These are phyloP conservation scores for Drosophila prosaltans DNA, from an alignment of 1,140 invertebrate genomes.

Conservation along the genomic window DNA sequence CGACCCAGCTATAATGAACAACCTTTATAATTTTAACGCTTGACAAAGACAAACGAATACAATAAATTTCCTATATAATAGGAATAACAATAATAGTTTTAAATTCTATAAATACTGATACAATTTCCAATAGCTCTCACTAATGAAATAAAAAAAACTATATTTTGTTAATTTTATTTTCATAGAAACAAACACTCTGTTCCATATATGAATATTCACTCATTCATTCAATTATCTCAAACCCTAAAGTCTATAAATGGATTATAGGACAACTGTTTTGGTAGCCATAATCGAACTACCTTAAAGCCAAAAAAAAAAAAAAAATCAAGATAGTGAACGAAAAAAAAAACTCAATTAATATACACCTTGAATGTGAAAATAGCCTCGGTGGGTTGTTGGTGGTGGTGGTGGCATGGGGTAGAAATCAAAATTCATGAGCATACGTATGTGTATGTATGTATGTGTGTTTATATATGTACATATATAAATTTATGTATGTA, in stretches of 20 bases:
- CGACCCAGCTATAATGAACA: too few species aligned
- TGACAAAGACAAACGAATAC: too few species aligned
- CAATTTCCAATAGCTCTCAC: too few species aligned
- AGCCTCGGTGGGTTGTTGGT: constrained; percentile 21
- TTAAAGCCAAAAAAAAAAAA: constrained; percentile 34
- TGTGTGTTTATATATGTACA: not conserved
- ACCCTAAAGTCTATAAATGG: constrained; percentile 45
- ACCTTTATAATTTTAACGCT: too few species aligned
- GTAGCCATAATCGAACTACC: constrained; percentile 4
- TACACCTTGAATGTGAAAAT: constrained; percentile 69
- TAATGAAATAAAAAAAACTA: too few species aligned
- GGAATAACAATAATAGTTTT: too few species aligned
- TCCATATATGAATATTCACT: not conserved
- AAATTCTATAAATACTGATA: too few species aligned
- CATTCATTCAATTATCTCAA: constrained; percentile 10
- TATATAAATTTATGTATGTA: not conserved
- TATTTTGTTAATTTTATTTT: too few species aligned
- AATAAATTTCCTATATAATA: too few species aligned
- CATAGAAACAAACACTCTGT: too few species aligned
- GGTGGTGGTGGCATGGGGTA: constrained; percentile 4
- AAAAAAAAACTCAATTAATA: constrained; percentile 63
- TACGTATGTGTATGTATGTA: constrained; percentile 45
- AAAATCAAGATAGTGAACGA: constrained; percentile 9
- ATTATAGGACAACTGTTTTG: constrained; percentile 8
- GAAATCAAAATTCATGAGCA: constrained; percentile 55